Base-by-base conservation (phyloP, 2,113 vertebrate species). In the Isichthys henryi region DNA sequence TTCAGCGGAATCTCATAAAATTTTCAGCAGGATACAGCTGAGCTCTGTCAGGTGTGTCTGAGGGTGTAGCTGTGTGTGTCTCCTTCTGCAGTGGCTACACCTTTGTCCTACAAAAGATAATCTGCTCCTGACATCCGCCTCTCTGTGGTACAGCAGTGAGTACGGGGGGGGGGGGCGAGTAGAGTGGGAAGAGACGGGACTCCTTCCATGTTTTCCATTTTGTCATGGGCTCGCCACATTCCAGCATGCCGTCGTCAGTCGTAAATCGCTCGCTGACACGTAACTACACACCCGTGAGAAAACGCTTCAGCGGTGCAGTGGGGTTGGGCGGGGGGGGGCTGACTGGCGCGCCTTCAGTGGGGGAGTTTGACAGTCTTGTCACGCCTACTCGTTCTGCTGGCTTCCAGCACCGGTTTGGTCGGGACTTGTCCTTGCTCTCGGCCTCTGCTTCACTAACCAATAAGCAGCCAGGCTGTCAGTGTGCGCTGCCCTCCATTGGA, bases 371-470 rank as follows among this genome's bases (percentile, higher is more conserved):
- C 80, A 23, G 31, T 53, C 21, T 23, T 46, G 48, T 53, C 17
- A 39, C 35, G 62, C 13, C 43, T 53, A 35, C 58, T 87, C 23
- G 19, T n/a, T 80, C 50, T 45, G 50, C 48, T 80, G 48, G 88
- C 31, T 77, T 39, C 48, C 21, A 15, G 84, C 31, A n/a, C 56
- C 4, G 77, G 83, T 56, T 91, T 89, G 39, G 92, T 88, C 23
- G n/a, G 52, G 77, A 92, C 91, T 92, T 88, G 92, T 93, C 91
- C 91, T 91, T 91, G 90, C 92, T 93, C 90, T 52, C 91, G 91
- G 58, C 90, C 77, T 2, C 11, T 27, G 80, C 19, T 21, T 62
- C 49, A 86, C 46, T 88, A 19, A 86, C 91, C 86, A 93, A 91
- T 89, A 92, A 56, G 92, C 88, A 88, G 62, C 50, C 90, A 90